These are phyloP conservation scores for Leguminivora glycinivorella DNA, from an alignment of 1,140 invertebrate species.

Conservation along the genomic window DNA sequence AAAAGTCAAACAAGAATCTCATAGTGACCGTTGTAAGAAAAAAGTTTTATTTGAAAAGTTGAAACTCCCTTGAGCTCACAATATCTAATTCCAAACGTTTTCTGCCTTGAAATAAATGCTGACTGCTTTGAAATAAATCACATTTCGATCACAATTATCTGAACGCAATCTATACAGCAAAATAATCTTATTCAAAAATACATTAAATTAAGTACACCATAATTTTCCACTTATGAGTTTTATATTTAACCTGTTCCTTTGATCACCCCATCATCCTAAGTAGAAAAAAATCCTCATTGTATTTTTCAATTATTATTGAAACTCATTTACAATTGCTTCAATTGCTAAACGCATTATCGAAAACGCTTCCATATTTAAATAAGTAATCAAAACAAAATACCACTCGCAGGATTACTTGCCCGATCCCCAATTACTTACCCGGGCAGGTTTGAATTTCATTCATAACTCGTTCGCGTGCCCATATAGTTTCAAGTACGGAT, in stretches of 20 bases:
- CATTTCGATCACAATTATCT: neutral
- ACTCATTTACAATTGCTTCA: no score
- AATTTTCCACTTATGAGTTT: no score
- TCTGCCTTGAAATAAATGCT: no score
- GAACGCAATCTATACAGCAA: no score
- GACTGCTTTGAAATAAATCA: neutral
- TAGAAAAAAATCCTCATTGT: no score
- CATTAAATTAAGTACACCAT: no score
- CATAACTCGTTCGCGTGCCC: neutral
- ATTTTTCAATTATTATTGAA: no score
- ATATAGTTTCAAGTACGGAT: slow-evolving; percentile 31
- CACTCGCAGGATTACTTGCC: neutral
- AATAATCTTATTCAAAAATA: no score
- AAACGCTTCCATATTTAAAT: neutral
- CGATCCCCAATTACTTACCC: slow-evolving; percentile 11
- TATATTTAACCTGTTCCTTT: no score
- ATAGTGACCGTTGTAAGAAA: neutral
- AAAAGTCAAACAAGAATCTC: neutral
- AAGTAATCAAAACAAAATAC: neutral
- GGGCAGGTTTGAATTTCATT: slow-evolving; percentile 16
- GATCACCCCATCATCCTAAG: no score
- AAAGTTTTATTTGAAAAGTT: slow-evolving; percentile 1
- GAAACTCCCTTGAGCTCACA: neutral
- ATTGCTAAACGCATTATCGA: neutral
- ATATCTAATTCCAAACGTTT: neutral